phyloP scores from a whole-genome alignment of 2,797 vertebrate species.

The Oryzias dopingdopingensis region DNA sequence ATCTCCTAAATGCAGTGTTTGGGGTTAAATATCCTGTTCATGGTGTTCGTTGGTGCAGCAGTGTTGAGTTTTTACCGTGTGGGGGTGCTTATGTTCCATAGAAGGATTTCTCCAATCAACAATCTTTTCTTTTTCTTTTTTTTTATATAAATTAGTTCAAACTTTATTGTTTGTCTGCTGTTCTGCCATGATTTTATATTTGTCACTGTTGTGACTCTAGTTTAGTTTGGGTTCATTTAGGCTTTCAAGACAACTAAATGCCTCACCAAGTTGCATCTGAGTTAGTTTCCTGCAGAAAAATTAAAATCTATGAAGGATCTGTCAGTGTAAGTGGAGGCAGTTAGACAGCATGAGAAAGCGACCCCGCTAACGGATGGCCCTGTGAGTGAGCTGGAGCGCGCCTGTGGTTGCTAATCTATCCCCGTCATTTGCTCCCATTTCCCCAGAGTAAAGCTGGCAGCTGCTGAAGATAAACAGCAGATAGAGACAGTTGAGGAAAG shows the following conservation, averaged over 20 bases:
- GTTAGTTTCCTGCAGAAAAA: background rate
- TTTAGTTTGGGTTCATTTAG: background rate
- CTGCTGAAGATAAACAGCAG: slow-evolving; percentile 70
- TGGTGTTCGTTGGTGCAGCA: slow-evolving; percentile 29
- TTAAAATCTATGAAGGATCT: slow-evolving; percentile 7
- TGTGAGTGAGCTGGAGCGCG: slow-evolving; percentile 56
- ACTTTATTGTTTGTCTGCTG: background rate
- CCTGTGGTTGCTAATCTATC: slow-evolving; percentile 82
- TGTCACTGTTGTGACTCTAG: too few relatives aligned
- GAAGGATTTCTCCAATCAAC: background rate
- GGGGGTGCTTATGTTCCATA: slow-evolving; percentile 37
- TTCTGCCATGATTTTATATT: background rate
- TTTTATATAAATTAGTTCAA: too few relatives aligned
- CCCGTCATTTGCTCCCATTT: slow-evolving; percentile 79
- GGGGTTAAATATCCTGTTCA: slow-evolving; percentile 36
- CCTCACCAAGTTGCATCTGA: background rate
- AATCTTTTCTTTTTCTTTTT: background rate
- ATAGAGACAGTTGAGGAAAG: slow-evolving; percentile 65
- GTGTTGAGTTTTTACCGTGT: slow-evolving; percentile 21
- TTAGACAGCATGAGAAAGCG: slow-evolving; percentile 21
- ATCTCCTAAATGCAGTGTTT: slow-evolving; percentile 40
- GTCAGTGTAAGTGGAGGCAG: slow-evolving; percentile 9
- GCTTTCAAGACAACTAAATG: background rate
- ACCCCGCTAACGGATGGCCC: slow-evolving; percentile 63
- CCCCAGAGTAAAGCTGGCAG: slow-evolving; percentile 72